Percentiles rank a stretch among this genome's conserved stretches.
Evolutionary conservation across 2,888 invertebrate species (phyloP).

Genomic region (Geotrupes spiniger): DNA sequence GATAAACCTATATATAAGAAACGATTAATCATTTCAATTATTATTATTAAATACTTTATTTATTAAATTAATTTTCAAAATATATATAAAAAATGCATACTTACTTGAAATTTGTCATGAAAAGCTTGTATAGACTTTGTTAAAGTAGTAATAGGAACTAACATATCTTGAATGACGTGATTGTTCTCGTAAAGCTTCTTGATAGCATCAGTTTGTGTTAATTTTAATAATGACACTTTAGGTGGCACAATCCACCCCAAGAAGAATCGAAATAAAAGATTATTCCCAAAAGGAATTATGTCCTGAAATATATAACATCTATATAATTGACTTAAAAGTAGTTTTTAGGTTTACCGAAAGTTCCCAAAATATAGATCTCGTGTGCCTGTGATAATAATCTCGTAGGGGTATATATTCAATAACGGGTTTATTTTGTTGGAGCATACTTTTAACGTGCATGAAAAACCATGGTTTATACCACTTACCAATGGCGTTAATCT

Average conservation of each 20-base stretch:
- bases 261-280: slow-evolving; percentile 65
- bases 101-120: slow-evolving; percentile 57
- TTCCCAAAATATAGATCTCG: slow-evolving; percentile 81
- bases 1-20: slow-evolving; percentile 62
- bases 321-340: too few species aligned
- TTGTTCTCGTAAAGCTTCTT: slow-evolving; percentile 70
- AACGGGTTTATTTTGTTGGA: slow-evolving; percentile 43
- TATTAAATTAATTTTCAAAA: too few species aligned
- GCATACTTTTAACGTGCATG: slow-evolving; percentile 65
- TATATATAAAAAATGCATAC: too few species aligned
- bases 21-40: slow-evolving; percentile 2
- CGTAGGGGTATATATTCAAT: slow-evolving; percentile 74
- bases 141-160: slow-evolving; percentile 66
- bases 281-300: slow-evolving; percentile 80
- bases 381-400: slow-evolving; percentile 82
- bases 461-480: slow-evolving; percentile 87
- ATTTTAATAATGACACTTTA: slow-evolving; percentile 75
- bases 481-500: slow-evolving; percentile 70
- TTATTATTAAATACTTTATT: too few species aligned
- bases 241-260: slow-evolving; percentile 83
- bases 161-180: slow-evolving; percentile 80
- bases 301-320: slow-evolving; percentile 65
- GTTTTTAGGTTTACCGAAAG: slow-evolving; percentile 57
- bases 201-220: slow-evolving; percentile 70
- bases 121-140: slow-evolving; percentile 62